Evolutionary conservation across 1,140 invertebrate genomes (phyloP).

Genomic region (Papilio polytes): DNA sequence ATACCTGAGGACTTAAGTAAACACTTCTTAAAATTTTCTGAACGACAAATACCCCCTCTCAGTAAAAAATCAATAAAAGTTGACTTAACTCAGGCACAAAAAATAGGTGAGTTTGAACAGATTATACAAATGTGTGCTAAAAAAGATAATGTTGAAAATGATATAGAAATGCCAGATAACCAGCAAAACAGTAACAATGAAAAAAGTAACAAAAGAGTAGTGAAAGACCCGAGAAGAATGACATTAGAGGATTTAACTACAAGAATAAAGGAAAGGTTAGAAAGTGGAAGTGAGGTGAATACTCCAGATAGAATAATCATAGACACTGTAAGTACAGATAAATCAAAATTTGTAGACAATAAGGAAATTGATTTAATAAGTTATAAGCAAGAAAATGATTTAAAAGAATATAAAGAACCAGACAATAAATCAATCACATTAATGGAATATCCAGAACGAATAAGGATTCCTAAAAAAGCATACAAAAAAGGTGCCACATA

Average conservation of each 20-base stretch:
- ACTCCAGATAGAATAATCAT: slow-evolving; percentile 67
- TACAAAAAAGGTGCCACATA: slow-evolving; percentile 86
- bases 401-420: slow-evolving; percentile 59
- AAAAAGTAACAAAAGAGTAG: slow-evolving; percentile 42
- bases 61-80: slow-evolving; percentile 71
- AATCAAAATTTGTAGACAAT: slow-evolving; percentile 45
- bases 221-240: slow-evolving; percentile 55
- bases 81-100: slow-evolving; percentile 62
- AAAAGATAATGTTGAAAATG: slow-evolving; percentile 54
- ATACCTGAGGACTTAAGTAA: slow-evolving; percentile 81
- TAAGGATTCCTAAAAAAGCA: slow-evolving; percentile 87
- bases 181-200: slow-evolving; percentile 50
- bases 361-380: slow-evolving; percentile 63
- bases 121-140: slow-evolving; percentile 70
- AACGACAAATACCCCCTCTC: slow-evolving; percentile 81
- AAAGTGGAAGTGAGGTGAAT: slow-evolving; percentile 69
- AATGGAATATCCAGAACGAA: slow-evolving; percentile 83
- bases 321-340: slow-evolving; percentile 56
- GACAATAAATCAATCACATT: slow-evolving; percentile 49
- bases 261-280: slow-evolving; percentile 66
- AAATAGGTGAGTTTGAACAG: slow-evolving; percentile 76
- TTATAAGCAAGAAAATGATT: slow-evolving; percentile 54
- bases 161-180: slow-evolving; percentile 43
- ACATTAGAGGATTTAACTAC: slow-evolving; percentile 70
- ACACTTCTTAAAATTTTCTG: slow-evolving; percentile 88